phyloP scores from a whole-genome alignment of 2,113 vertebrate species.

The Ancistrus triradiatus region DNA sequence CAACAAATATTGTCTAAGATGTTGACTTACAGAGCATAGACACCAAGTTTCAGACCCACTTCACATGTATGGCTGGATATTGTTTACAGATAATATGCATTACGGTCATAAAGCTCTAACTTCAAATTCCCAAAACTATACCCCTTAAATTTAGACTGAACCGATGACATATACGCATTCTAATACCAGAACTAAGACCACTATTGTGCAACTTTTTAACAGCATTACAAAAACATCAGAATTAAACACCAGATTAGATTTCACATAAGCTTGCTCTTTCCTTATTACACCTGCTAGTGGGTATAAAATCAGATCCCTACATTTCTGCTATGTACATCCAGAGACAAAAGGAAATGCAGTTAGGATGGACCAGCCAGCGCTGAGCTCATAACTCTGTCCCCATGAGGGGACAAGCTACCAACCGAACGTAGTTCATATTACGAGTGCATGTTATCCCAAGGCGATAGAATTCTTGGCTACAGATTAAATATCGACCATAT shows the following conservation, averaged over 20 bases:
- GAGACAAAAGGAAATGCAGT: slow-evolving; percentile 51
- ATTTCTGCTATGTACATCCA: slow-evolving; percentile 4
- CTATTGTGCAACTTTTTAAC: neutral
- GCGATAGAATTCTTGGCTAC: slow-evolving; percentile 36
- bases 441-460: neutral
- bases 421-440: neutral
- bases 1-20: too few relatives aligned
- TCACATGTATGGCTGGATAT: neutral
- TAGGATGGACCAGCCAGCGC: slow-evolving; percentile 47
- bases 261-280: slow-evolving; percentile 57
- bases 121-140: neutral
- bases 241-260: slow-evolving; percentile 64
- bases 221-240: slow-evolving; percentile 61
- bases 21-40: too few relatives aligned
- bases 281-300: slow-evolving; percentile 54
- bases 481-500: slow-evolving; percentile 30
- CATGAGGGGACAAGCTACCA: neutral
- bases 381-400: slow-evolving; percentile 15
- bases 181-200: neutral
- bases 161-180: too few relatives aligned
- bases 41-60: too few relatives aligned
- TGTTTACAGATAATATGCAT: neutral
- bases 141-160: too few relatives aligned
- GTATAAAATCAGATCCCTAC: slow-evolving; percentile 52
- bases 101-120: neutral